phyloP scores from a whole-genome alignment of 1,140 invertebrate genomes.

The Oncopodura yosiiana region DNA sequence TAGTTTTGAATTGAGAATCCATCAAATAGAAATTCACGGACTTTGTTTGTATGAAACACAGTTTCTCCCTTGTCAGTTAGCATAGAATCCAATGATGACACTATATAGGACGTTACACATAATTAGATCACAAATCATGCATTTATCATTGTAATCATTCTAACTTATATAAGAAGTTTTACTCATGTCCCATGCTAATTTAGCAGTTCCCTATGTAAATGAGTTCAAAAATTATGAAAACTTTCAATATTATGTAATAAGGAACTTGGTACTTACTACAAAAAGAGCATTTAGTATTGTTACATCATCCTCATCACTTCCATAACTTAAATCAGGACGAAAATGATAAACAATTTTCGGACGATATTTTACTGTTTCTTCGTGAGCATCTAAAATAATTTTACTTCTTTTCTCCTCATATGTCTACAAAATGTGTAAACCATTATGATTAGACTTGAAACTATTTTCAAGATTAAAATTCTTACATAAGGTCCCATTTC shows the following conservation, averaged over 20 bases:
- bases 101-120: conserved; percentile 16
- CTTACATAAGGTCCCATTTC: conserved; percentile 48
- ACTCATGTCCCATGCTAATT: conserved; percentile 27
- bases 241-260: background rate
- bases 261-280: conserved; percentile 23
- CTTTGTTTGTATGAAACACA: conserved; percentile 28
- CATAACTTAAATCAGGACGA: conserved; percentile 32
- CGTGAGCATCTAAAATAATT: conserved; percentile 27
- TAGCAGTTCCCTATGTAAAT: conserved; percentile 12
- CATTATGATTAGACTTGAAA: too few relatives aligned
- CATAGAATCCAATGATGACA: conserved; percentile 25
- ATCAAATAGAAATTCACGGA: conserved; percentile 27
- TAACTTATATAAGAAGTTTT: too few relatives aligned
- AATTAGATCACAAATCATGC: too few relatives aligned
- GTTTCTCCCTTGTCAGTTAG: conserved; percentile 23
- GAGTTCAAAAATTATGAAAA: background rate
- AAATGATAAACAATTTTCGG: conserved; percentile 34
- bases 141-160: too few relatives aligned
- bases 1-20: conserved; percentile 21
- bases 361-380: conserved; percentile 32
- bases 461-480: too few relatives aligned
- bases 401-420: conserved; percentile 35
- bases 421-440: too few relatives aligned
- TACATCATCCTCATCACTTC: conserved; percentile 28
- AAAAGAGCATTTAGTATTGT: conserved; percentile 35